Conservation (phyloP, 2,113 vertebrate species). For the Xerus inauris region DNA sequence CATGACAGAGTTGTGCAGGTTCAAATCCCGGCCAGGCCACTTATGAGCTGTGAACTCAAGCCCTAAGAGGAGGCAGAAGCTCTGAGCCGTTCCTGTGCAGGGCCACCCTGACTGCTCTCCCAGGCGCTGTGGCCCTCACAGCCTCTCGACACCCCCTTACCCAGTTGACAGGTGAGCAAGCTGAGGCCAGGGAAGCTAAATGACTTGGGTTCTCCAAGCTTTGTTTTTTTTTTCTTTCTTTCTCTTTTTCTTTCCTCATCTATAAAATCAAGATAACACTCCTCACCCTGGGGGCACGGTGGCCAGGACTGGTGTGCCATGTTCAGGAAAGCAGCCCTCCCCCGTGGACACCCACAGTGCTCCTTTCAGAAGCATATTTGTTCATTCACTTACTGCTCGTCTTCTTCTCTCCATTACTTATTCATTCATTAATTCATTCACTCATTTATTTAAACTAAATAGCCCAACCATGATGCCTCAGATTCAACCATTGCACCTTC, state of each 20-base stretch:
- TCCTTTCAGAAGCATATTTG: background rate
- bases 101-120: background rate
- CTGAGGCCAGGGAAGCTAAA: background rate
- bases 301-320: background rate
- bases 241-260: background rate
- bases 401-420: background rate
- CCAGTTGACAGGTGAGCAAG: background rate
- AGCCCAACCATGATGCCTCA: background rate
- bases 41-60: background rate
- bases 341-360: background rate
- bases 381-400: background rate
- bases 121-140: rapidly evolving
- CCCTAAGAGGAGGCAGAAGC: background rate
- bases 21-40: background rate
- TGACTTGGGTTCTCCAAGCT: background rate
- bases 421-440: background rate
- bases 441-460: background rate
- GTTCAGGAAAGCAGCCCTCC: background rate
- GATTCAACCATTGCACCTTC: background rate
- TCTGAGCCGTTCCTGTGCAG: rapidly evolving
- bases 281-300: background rate
- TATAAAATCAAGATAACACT: background rate
- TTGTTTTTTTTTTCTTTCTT: background rate
- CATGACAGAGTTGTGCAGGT: background rate
- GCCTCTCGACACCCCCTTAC: background rate